Evolutionary conservation across 2,888 invertebrate species (phyloP).

Genomic region (Oligia strigilis): DNA sequence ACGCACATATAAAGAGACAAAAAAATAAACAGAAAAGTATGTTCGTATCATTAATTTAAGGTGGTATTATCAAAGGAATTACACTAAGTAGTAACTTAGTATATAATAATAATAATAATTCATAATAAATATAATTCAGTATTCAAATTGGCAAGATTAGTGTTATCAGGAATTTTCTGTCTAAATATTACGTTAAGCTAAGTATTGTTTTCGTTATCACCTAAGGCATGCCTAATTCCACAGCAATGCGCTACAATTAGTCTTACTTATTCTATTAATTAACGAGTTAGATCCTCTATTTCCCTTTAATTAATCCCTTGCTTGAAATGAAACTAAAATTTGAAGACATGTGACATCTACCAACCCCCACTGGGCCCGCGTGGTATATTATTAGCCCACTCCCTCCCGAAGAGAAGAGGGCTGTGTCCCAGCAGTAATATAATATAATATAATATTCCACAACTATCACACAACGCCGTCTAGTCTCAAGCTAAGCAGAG

Average conservation of each 20-base stretch:
- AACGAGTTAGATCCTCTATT: neutral
- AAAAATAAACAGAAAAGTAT: neutral
- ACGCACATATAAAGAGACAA: neutral
- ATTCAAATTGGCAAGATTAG: neutral
- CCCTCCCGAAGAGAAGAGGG: too few species aligned
- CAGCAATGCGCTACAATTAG: conserved; percentile 24
- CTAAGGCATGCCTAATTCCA: conserved; percentile 5
- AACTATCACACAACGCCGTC: too few species aligned
- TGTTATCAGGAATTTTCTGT: conserved; percentile 1
- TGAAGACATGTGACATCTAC: too few species aligned
- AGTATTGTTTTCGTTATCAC: conserved; percentile 13
- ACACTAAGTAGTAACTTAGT: neutral
- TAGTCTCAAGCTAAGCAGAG: too few species aligned
- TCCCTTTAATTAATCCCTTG: neutral
- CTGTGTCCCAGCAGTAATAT: too few species aligned
- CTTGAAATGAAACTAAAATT: neutral
- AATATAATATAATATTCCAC: too few species aligned
- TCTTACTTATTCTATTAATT: neutral
- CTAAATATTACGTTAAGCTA: conserved; percentile 16
- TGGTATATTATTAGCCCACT: too few species aligned
- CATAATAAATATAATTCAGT: too few species aligned
- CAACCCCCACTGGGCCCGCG: too few species aligned
- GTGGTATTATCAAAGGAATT: neutral
- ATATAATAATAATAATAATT: too few species aligned
- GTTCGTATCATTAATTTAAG: neutral